phyloP scores from a whole-genome alignment of 2,113 vertebrate genomes.

The Platysternon megacephalum region DNA sequence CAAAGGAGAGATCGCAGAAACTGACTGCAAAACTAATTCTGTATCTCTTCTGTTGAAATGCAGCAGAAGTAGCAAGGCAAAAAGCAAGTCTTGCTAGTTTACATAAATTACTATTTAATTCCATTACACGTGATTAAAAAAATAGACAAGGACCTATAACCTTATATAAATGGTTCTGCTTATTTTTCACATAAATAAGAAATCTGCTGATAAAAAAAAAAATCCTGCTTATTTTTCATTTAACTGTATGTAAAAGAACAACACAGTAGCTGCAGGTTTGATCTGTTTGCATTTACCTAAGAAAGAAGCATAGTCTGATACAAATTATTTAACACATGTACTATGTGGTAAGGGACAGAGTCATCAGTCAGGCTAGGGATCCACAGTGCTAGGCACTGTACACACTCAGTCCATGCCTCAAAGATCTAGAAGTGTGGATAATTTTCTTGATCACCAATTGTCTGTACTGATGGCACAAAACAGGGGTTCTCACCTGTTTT shows the following conservation, averaged over 20 bases:
- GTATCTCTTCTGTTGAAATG: not conserved
- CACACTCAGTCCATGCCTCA: not conserved
- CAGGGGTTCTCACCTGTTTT: not conserved
- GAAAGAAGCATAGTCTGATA: not conserved
- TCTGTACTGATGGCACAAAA: not conserved
- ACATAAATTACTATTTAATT: not conserved
- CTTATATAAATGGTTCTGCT: not conserved
- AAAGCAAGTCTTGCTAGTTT: not conserved
- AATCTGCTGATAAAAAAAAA: not conserved
- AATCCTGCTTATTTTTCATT: not conserved
- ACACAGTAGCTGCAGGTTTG: not conserved
- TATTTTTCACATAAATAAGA: not conserved
- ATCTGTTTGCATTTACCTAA: not conserved
- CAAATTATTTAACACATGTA: not conserved
- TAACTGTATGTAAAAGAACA: accelerated
- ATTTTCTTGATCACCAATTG: not conserved
- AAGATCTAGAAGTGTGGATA: not conserved
- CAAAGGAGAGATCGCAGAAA: not conserved
- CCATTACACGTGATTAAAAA: not conserved
- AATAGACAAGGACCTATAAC: not conserved
- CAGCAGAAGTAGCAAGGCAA: not conserved
- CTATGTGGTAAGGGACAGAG: accelerated
- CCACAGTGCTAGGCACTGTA: not conserved
- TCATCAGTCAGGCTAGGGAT: not conserved
- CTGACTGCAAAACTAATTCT: not conserved